Conservation (phyloP, 2,113 vertebrate species). For the Cynopterus brachyotis region DNA sequence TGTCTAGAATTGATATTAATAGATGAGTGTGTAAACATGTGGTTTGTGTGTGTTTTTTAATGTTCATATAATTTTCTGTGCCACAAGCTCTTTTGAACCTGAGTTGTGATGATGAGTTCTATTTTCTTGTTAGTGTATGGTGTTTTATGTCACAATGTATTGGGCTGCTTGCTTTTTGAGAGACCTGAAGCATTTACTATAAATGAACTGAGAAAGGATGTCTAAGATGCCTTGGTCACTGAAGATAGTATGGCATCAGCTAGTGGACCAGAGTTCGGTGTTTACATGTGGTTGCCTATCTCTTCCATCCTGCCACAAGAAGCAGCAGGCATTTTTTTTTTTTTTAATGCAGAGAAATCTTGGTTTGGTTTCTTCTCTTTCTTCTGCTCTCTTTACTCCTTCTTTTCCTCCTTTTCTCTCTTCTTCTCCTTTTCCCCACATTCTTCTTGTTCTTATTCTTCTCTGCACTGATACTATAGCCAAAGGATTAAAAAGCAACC, state of each 20-base stretch:
- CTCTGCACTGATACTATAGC: neutral
- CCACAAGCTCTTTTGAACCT: constrained; percentile 38
- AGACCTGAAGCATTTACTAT: neutral
- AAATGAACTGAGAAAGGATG: neutral
- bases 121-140: neutral
- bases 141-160: neutral
- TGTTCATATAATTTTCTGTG: constrained; percentile 50
- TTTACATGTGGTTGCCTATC: neutral
- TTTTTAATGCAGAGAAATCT: neutral
- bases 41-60: constrained; percentile 36
- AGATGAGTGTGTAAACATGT: constrained; percentile 39
- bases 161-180: neutral
- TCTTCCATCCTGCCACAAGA: neutral
- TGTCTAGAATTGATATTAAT: constrained; percentile 58
- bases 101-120: neutral
- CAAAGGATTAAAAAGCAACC: neutral
- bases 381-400: neutral
- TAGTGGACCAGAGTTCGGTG: neutral
- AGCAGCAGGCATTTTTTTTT: neutral
- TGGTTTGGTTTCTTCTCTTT: neutral
- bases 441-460: neutral
- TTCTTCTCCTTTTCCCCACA: neutral
- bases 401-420: neutral
- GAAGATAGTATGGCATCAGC: neutral
- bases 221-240: neutral